phyloP scores from a whole-genome alignment of 2,888 invertebrate genomes.

The Drosophila paranaensis region DNA sequence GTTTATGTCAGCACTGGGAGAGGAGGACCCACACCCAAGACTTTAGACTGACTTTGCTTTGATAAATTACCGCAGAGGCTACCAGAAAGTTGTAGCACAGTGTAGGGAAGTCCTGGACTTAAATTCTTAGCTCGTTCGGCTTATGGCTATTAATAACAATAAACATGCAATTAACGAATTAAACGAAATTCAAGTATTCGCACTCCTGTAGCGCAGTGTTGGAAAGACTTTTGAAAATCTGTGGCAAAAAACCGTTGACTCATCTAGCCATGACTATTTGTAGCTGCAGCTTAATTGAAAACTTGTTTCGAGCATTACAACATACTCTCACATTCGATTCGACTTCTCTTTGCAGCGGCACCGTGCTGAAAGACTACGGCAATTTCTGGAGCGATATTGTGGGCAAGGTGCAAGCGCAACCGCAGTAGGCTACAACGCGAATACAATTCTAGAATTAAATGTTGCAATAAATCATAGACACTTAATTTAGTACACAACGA shows the following conservation, averaged over 20 bases:
- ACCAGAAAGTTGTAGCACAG: constrained; percentile 22
- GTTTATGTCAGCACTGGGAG: constrained; percentile 25
- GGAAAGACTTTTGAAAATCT: constrained; percentile 9
- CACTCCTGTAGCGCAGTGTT: constrained; percentile 4
- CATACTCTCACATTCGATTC: background rate
- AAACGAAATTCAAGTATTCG: background rate
- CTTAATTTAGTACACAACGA: constrained; percentile 49
- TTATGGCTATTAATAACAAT: background rate
- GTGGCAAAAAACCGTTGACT: constrained; percentile 40
- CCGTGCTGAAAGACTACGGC: constrained; percentile 90
- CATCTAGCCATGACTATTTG: constrained; percentile 53
- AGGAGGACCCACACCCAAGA: constrained; percentile 1
- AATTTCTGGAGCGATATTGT: constrained; percentile 91
- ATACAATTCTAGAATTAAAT: constrained; percentile 27
- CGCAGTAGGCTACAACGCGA: constrained; percentile 1
- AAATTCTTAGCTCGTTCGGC: background rate
- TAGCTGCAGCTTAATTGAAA: constrained; percentile 33
- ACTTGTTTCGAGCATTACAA: constrained; percentile 8
- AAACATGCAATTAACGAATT: constrained; percentile 3
- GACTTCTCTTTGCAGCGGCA: constrained; percentile 87
- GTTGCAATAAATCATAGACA: constrained; percentile 61
- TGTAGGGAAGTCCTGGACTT: constrained; percentile 2
- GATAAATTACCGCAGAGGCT: constrained; percentile 35
- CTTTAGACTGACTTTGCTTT: constrained; percentile 16
- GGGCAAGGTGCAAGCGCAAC: constrained; percentile 85